Evolutionary conservation across 1,140 invertebrate species (phyloP), one percentile per base, ranked within the genome.

Genomic region (Leptonema lineaticorne): DNA sequence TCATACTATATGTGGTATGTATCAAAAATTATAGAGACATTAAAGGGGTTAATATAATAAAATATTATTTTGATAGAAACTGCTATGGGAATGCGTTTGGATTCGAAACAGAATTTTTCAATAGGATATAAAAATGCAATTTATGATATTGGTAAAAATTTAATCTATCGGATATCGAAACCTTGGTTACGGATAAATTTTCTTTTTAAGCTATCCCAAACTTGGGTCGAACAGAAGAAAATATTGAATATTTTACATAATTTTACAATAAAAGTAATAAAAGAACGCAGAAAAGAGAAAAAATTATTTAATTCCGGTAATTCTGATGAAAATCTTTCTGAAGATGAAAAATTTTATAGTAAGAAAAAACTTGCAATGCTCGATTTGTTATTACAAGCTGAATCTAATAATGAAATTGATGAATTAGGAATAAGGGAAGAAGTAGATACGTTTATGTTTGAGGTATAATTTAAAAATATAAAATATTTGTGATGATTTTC

Each of bases 391-490:
- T 78, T 94, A 5, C 79, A 86, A 72, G 81, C 83, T 24, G 84
- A 86, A 65, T 77, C 81, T 41, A 76, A 82, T 56, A 79, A 84
- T 24, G 81, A 78, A 33, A 82, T 86, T 37, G 86, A 78, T 46
- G 82, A 90, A 70, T 65, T 81, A 24, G 90, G 91, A 66, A 91
- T 94, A 37, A 83, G 87, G 69, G 91, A 93, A 75, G 92, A 94
- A 83, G 90, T 92, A 5, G 90, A 92, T 76, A 93, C 90, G 0
- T 93, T 92, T 74, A 89, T 91, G 84, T 92, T 92, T 79, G 89
- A 89, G 81, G 79, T 79, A 73, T 45, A 14, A 45, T 3, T n/a
- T 9, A n/a, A 11, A 33, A n/a, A n/a, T n/a, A 45, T 45, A n/a
- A n/a, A n/a, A n/a, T n/a, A n/a, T n/a, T n/a, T n/a, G 58, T 16